Percentiles rank a stretch among this genome's conserved stretches.
Conservation (phyloP, 2,113 vertebrate species). For the Bagarius yarrelli region DNA sequence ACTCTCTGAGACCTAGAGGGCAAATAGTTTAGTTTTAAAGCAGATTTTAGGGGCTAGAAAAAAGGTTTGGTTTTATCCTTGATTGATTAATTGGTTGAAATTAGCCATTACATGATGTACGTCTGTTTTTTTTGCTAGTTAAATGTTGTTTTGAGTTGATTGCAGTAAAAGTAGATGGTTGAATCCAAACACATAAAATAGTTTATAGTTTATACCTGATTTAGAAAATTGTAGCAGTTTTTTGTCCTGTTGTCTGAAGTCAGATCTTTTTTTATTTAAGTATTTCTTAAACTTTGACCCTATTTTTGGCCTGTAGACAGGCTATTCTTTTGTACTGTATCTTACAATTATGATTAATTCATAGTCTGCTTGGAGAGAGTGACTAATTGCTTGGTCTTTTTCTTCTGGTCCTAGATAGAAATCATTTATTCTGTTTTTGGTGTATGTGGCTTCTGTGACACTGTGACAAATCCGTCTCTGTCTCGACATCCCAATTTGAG, state of each 20-base stretch:
- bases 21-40: slow-evolving; percentile 26
- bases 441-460: slow-evolving; percentile 41
- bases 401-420: slow-evolving; percentile 22
- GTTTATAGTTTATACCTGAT: neutral
- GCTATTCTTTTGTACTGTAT: neutral
- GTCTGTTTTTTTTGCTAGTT: neutral
- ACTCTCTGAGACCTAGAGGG: slow-evolving; percentile 30
- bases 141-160: neutral
- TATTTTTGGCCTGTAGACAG: slow-evolving; percentile 21
- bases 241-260: neutral
- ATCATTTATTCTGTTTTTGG: slow-evolving; percentile 44
- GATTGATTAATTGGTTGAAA: neutral
- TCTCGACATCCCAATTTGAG: slow-evolving; percentile 35
- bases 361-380: slow-evolving; percentile 37
- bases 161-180: neutral
- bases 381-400: slow-evolving; percentile 46
- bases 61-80: neutral
- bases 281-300: slow-evolving; percentile 7
- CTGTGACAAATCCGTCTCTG: slow-evolving; percentile 47
- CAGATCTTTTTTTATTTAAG: neutral
- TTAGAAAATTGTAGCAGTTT: neutral
- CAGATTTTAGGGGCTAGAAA: slow-evolving; percentile 15
- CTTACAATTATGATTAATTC: slow-evolving; percentile 35
- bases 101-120: neutral
- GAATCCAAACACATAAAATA: neutral